phyloP scores from a whole-genome alignment of 2,888 invertebrate genomes.

The Dolichomitus sp. region DNA sequence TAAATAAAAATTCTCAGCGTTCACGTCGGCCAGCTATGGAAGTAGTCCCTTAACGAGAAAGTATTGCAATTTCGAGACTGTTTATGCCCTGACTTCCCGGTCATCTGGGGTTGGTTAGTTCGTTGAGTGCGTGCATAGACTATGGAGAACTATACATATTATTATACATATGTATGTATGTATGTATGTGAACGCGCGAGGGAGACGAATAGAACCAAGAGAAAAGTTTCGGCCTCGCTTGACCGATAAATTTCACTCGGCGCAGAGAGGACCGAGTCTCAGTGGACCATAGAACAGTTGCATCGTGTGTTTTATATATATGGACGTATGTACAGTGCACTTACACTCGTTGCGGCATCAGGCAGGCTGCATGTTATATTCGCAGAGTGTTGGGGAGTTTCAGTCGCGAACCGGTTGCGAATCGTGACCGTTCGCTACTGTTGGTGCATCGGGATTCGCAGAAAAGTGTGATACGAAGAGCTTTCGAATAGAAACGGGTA shows the following conservation, averaged over 20 bases:
- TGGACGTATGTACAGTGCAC: not conserved
- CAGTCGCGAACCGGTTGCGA: constrained; percentile 7
- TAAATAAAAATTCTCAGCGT: constrained; percentile 8
- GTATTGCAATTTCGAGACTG: constrained; percentile 54
- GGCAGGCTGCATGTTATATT: constrained; percentile 34
- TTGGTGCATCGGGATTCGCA: constrained; percentile 28
- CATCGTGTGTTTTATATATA: constrained; percentile 25
- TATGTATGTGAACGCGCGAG: not conserved
- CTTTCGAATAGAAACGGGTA: constrained; percentile 2
- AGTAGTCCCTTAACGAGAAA: constrained; percentile 36
- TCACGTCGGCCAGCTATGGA: not conserved
- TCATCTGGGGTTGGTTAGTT: constrained; percentile 33
- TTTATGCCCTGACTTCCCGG: constrained; percentile 31
- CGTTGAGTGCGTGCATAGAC: constrained; percentile 4
- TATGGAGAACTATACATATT: too few relatives aligned
- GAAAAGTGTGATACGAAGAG: constrained; percentile 55
- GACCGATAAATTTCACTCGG: constrained; percentile 68
- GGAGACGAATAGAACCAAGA: constrained; percentile 42
- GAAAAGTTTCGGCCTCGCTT: constrained; percentile 66
- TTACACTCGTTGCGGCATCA: not conserved
- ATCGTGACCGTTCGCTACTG: constrained; percentile 5
- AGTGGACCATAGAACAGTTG: constrained; percentile 32
- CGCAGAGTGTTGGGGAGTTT: constrained; percentile 34
- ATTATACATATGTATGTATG: not conserved
- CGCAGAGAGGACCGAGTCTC: constrained; percentile 26